These are phyloP conservation scores for Dipodomys ordii DNA, from an alignment of 2,113 vertebrate genomes.

Conservation along the genomic window DNA sequence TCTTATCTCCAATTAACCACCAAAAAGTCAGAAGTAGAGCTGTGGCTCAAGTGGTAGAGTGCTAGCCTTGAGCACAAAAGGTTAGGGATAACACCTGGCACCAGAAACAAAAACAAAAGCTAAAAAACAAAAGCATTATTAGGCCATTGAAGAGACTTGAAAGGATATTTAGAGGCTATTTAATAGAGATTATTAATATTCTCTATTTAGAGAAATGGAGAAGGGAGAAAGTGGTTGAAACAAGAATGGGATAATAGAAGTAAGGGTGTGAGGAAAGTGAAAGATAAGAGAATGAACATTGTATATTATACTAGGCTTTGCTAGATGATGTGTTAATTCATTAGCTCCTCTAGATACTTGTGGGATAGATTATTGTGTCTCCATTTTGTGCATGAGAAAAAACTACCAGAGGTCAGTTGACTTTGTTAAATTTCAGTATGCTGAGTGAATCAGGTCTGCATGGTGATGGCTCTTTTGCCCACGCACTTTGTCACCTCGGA, in stretches of 20 bases:
- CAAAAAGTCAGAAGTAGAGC: too few species aligned
- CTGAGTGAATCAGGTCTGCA: neutral
- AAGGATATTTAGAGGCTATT: neutral
- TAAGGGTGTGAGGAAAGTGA: neutral
- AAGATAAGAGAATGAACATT: neutral
- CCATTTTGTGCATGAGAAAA: neutral
- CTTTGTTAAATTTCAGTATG: neutral
- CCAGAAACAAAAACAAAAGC: too few species aligned
- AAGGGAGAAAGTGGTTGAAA: neutral
- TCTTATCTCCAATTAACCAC: too few species aligned
- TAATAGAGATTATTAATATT: too few species aligned
- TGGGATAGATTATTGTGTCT: neutral
- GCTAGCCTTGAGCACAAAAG: too few species aligned
- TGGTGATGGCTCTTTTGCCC: neutral
- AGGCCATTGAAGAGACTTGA: neutral
- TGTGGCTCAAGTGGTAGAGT: too few species aligned
- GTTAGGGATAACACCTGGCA: too few species aligned
- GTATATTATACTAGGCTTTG: neutral
- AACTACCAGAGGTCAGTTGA: neutral
- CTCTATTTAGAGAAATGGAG: neutral
- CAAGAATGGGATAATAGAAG: neutral
- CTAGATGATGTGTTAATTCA: neutral
- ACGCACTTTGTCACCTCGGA: neutral
- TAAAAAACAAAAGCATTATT: neutral
- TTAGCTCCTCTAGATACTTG: neutral